These are phyloP conservation scores for Eulemur rufifrons DNA, from an alignment of 2,113 vertebrate genomes.

Conservation along the genomic window DNA sequence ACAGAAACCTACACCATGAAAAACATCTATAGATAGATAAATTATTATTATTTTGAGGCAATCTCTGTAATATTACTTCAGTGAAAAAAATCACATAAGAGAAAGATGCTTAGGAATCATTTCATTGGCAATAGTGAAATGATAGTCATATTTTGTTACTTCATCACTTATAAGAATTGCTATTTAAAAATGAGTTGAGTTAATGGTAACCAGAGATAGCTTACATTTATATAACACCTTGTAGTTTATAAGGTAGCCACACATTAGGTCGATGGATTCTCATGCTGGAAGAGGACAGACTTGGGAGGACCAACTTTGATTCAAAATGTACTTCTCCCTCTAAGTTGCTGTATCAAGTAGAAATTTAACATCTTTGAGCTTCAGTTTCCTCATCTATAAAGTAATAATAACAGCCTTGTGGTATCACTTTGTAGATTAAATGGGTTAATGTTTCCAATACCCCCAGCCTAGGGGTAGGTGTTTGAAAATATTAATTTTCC, in stretches of 20 bases:
- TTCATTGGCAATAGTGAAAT: not conserved
- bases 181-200: constrained; percentile 4
- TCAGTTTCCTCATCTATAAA: constrained; percentile 26
- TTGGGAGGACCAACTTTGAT: not conserved
- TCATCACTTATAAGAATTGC: not conserved
- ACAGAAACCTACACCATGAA: not conserved
- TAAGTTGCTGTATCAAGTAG: not conserved
- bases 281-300: not conserved
- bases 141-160: not conserved
- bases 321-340: not conserved
- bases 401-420: not conserved
- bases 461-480: not conserved
- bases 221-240: not conserved
- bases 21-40: not conserved
- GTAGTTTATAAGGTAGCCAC: not conserved
- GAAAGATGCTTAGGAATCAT: not conserved
- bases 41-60: not conserved
- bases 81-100: not conserved
- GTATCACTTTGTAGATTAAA: not conserved
- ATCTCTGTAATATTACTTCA: constrained; percentile 8
- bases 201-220: not conserved
- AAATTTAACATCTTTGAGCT: not conserved
- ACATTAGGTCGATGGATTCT: not conserved
- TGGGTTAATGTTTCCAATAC: not conserved
- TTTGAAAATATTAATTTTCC: not conserved